Conservation (phyloP, 2,888 invertebrate genomes). For the Melanchra persicariae region DNA sequence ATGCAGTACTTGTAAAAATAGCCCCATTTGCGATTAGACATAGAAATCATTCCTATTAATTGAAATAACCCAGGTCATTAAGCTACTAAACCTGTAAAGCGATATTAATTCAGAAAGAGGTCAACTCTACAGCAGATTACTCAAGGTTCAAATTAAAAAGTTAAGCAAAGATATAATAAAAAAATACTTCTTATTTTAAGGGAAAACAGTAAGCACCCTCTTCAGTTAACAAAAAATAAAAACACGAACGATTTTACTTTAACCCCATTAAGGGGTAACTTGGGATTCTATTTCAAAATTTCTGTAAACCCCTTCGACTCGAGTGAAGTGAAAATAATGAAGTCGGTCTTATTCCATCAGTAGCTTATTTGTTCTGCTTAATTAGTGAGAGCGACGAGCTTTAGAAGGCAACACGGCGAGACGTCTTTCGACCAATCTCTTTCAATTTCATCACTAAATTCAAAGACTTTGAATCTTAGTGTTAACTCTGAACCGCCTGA, state of each 20-base stretch:
- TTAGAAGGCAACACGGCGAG: constrained; percentile 40
- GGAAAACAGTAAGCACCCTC: neutral
- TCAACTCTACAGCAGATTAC: neutral
- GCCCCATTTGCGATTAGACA: no score
- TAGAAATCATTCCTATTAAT: no score
- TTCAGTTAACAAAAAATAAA: neutral
- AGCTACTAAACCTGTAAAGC: no score
- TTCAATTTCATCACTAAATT: constrained; percentile 31
- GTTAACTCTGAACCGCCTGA: constrained; percentile 25
- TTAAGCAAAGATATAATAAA: no score
- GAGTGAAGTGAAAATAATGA: constrained; percentile 66
- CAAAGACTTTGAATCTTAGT: constrained; percentile 16
- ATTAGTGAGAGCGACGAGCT: constrained; percentile 70
- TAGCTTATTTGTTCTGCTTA: constrained; percentile 69
- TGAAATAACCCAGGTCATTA: no score
- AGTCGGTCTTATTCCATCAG: constrained; percentile 67
- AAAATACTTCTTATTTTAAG: neutral
- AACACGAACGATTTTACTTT: constrained; percentile 10
- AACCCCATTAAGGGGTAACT: constrained; percentile 11
- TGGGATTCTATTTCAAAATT: constrained; percentile 39
- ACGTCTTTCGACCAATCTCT: constrained; percentile 25
- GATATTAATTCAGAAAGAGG: no score
- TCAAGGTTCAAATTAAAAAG: no score
- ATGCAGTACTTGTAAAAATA: no score
- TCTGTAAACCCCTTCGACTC: constrained; percentile 50